Percentiles rank a stretch among this genome's conserved stretches.
phyloP scores from a whole-genome alignment of 1,140 invertebrate species.

The Polyergus mexicanus region DNA sequence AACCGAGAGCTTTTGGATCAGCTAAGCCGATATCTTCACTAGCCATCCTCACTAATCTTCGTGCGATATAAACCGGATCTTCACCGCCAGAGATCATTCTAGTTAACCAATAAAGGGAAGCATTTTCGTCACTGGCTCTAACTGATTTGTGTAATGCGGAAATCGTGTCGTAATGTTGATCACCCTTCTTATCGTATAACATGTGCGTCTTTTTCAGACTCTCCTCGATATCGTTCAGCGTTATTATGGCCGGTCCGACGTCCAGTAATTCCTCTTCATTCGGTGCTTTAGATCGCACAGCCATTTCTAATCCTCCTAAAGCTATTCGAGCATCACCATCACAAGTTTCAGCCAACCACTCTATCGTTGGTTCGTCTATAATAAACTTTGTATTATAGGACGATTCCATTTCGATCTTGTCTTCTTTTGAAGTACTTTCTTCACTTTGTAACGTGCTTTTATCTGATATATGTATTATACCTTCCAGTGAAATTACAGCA shows the following conservation, averaged over 20 bases:
- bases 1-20: slow-evolving; percentile 87
- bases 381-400: slow-evolving; percentile 77
- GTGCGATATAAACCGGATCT: slow-evolving; percentile 93
- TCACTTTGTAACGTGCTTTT: slow-evolving; percentile 24
- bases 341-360: slow-evolving; percentile 91
- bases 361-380: slow-evolving; percentile 89
- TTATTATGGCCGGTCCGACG: slow-evolving; percentile 83
- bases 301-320: slow-evolving; percentile 91
- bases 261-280: slow-evolving; percentile 70
- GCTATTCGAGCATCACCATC: slow-evolving; percentile 94
- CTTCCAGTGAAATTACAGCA: slow-evolving; percentile 86
- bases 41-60: slow-evolving; percentile 91
- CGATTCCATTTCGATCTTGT: slow-evolving; percentile 71
- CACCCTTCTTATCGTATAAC: slow-evolving; percentile 93
- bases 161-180: slow-evolving; percentile 94
- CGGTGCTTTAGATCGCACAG: slow-evolving; percentile 87
- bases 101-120: slow-evolving; percentile 94
- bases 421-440: slow-evolving; percentile 20
- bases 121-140: slow-evolving; percentile 93
- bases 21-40: slow-evolving; percentile 91
- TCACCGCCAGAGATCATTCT: slow-evolving; percentile 94
- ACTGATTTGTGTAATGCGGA: slow-evolving; percentile 95
- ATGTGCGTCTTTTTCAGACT: slow-evolving; percentile 90
- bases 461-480: slow-evolving; percentile 76
- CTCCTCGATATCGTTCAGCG: slow-evolving; percentile 89